Percentiles rank a stretch among this genome's conserved stretches.
Evolutionary conservation across 2,797 vertebrate genomes (phyloP).

Genomic region (Phoxinus dragarum): DNA sequence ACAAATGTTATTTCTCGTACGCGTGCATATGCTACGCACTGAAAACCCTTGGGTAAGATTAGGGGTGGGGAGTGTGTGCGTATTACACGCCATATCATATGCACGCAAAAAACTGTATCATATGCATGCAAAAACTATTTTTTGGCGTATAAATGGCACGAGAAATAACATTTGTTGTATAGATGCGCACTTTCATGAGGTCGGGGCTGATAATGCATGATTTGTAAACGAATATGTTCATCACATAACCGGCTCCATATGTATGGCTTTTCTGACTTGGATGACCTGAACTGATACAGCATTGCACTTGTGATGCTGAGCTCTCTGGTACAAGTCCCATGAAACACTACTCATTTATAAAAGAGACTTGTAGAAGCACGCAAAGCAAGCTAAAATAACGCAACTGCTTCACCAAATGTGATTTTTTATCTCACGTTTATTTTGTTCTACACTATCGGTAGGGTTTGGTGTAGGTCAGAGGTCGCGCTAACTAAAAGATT

Average conservation of each 20-base stretch:
- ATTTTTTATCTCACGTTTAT: neutral
- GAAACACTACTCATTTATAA: neutral
- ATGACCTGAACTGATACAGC: neutral
- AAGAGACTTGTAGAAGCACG: neutral
- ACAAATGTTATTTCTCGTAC: too few species aligned
- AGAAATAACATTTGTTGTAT: too few species aligned
- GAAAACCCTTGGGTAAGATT: too few species aligned
- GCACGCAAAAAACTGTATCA: too few species aligned
- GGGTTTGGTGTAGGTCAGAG: neutral
- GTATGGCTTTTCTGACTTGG: neutral
- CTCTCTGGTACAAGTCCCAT: neutral
- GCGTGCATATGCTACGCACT: too few species aligned
- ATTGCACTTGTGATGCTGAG: neutral
- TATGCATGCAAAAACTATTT: too few species aligned
- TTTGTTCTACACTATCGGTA: neutral
- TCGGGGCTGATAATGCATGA: neutral
- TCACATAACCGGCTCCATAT: neutral
- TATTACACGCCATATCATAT: too few species aligned
- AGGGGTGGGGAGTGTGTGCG: too few species aligned
- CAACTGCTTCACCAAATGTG: neutral
- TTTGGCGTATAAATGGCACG: too few species aligned
- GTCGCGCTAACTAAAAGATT: neutral
- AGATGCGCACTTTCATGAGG: too few species aligned
- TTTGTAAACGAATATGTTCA: neutral
- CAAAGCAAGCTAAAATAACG: neutral